Percentiles rank a stretch among this genome's conserved stretches.
Conservation (phyloP, 1,140 invertebrate species). For the Eubasilissa regina region DNA sequence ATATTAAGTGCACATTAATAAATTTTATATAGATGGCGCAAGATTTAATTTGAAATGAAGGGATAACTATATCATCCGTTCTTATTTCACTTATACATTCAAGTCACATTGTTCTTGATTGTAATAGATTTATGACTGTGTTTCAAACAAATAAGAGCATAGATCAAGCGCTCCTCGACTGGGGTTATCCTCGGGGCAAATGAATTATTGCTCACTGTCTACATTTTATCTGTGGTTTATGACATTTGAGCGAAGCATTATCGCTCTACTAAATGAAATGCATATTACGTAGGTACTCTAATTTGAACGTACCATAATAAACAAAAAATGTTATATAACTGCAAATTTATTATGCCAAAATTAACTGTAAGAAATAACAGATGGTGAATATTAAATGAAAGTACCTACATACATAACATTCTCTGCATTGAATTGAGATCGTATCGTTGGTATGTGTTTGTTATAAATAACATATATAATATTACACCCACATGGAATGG, state of each 20-base stretch:
- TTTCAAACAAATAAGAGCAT: conserved; percentile 43
- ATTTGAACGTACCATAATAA: neutral
- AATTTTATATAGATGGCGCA: no score
- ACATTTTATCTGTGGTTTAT: conserved; percentile 40
- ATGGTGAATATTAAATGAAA: no score
- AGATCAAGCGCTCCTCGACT: conserved; percentile 37
- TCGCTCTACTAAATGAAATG: neutral
- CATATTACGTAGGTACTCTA: neutral
- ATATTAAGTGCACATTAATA: no score
- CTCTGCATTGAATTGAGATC: no score
- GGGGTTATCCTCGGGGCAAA: conserved; percentile 10
- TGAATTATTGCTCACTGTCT: conserved; percentile 34
- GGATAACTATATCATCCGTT: conserved; percentile 4
- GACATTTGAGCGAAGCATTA: conserved; percentile 27
- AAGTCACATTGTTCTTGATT: conserved; percentile 41
- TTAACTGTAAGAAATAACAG: no score
- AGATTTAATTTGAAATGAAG: neutral
- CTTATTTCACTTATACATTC: conserved; percentile 2
- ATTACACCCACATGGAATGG: no score
- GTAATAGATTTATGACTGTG: conserved; percentile 36
- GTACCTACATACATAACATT: no score
- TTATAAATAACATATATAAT: no score
- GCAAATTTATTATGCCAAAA: no score
- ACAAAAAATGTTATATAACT: neutral
- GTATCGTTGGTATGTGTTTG: no score